These are phyloP conservation scores for Ecdyonurus torrentis DNA, from an alignment of 2,888 invertebrate genomes.

Conservation along the genomic window DNA sequence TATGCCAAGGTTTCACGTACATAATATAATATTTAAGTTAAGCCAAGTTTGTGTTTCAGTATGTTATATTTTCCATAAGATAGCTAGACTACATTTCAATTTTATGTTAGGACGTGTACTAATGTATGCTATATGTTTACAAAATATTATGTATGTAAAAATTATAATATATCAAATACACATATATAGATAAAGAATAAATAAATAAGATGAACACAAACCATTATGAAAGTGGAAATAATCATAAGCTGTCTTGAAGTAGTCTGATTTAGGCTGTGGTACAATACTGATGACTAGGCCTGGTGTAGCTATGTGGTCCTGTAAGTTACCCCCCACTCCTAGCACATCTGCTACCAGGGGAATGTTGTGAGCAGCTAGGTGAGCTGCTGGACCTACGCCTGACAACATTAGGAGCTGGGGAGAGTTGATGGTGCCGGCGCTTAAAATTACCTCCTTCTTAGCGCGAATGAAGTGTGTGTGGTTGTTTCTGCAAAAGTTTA, in stretches of 20 bases:
- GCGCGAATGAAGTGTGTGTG: background rate
- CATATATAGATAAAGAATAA: too few relatives aligned
- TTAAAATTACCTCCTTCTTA: constrained; percentile 8
- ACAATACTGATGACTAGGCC: background rate
- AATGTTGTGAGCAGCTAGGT: constrained; percentile 5
- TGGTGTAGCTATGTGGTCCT: constrained; percentile 3
- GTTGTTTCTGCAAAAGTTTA: too few relatives aligned
- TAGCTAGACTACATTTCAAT: too few relatives aligned
- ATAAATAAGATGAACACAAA: too few relatives aligned
- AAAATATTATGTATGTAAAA: too few relatives aligned
- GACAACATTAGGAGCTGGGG: constrained; percentile 10
- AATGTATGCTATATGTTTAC: too few relatives aligned
- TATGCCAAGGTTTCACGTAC: too few relatives aligned
- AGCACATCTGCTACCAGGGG: constrained; percentile 3
- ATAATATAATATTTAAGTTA: too few relatives aligned
- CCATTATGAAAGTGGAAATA: constrained; percentile 8
- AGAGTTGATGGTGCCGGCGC: constrained; percentile 7
- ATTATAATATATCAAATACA: too few relatives aligned
- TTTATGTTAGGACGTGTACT: too few relatives aligned
- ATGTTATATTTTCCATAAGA: too few relatives aligned
- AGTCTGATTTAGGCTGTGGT: background rate
- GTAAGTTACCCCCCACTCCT: constrained; percentile 7
- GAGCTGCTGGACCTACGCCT: constrained; percentile 9
- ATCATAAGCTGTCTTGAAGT: background rate
- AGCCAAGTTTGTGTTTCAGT: too few relatives aligned